These are phyloP conservation scores for Sisyra nigra DNA, from an alignment of 2,888 invertebrate species.

Conservation along the genomic window DNA sequence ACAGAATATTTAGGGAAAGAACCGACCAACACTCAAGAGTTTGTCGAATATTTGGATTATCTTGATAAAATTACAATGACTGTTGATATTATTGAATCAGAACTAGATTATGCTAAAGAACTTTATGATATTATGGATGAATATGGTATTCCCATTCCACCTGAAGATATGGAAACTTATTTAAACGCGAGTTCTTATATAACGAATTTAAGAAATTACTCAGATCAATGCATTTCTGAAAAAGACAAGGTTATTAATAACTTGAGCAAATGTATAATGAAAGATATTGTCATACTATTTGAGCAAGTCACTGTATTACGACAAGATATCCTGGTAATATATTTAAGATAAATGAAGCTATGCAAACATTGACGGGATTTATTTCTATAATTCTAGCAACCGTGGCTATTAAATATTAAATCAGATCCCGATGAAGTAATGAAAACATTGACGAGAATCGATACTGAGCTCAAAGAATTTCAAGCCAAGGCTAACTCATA, in stretches of 20 bases:
- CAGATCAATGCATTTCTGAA: slow-evolving; percentile 54
- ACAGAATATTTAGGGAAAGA: slow-evolving; percentile 42
- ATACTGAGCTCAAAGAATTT: slow-evolving; percentile 43
- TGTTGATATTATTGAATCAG: slow-evolving; percentile 52
- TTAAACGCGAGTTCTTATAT: slow-evolving; percentile 43
- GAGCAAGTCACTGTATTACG: slow-evolving; percentile 56
- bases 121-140: slow-evolving; percentile 72
- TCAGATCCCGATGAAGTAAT: slow-evolving; percentile 52
- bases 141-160: slow-evolving; percentile 52
- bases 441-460: slow-evolving; percentile 43
- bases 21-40: slow-evolving; percentile 54
- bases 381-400: slow-evolving; percentile 37
- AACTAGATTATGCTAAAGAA: slow-evolving; percentile 66
- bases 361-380: neutral
- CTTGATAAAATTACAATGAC: slow-evolving; percentile 47
- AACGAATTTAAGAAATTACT: slow-evolving; percentile 45
- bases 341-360: neutral
- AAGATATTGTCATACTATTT: slow-evolving; percentile 58
- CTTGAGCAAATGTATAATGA: slow-evolving; percentile 58
- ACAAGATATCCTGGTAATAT: slow-evolving; percentile 46
- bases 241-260: slow-evolving; percentile 48
- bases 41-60: slow-evolving; percentile 53
- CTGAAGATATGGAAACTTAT: slow-evolving; percentile 52
- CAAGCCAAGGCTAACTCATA: slow-evolving; percentile 56
- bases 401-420: slow-evolving; percentile 53